Base-by-base conservation (phyloP, 1,140 invertebrate species). In the Euglossa dilemma region DNA sequence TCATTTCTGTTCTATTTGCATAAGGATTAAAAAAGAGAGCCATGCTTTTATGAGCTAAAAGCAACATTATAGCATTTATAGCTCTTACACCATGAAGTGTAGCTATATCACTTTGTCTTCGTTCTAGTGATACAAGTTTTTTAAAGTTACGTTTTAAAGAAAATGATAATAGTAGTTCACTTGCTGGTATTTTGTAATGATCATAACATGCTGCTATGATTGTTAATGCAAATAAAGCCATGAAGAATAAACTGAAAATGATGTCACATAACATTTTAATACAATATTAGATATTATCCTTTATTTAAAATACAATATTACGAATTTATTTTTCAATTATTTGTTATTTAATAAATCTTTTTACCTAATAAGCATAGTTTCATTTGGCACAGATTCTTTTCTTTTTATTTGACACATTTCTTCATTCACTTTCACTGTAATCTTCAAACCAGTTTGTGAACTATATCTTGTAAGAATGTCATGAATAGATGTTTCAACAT, bases 41-140 rank as follows among this genome's bases (percentile, higher is more conserved):
- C 96, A 97, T 96, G 5, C 96, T 96, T 90, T 97, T 97, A 85
- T 97, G 97, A 0, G 96, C 95, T 1, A 96, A 45, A 12, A 97
- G 89, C 57, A 97, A 90, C 87, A 96, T 95, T 1, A 96, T 71
- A 9, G 96, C 96, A 87, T 97, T 97, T 5, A 97, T 85, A 20
- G 96, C 95, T 90, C 97, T 93, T 20, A 97, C 95, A 1, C 96
- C 96, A 90, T 97, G 97, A 5, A 97, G 93, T 5, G 95, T 95
- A 69, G 95, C 95, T 50, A 97, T 96, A 85, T 96, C 96, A 25
- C 95, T 95, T 5, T 95, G 89, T 3, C 94, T 90, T 50, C 95
- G 93, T 77, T 95, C 92, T 18, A 96, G 87, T 61, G 94, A 95
- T 23, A 96, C 91, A 8, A 97, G 91, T 88, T 95, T 94, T 54